Base-by-base conservation (phyloP, 2,113 vertebrate species). In the Macrotus californicus region DNA sequence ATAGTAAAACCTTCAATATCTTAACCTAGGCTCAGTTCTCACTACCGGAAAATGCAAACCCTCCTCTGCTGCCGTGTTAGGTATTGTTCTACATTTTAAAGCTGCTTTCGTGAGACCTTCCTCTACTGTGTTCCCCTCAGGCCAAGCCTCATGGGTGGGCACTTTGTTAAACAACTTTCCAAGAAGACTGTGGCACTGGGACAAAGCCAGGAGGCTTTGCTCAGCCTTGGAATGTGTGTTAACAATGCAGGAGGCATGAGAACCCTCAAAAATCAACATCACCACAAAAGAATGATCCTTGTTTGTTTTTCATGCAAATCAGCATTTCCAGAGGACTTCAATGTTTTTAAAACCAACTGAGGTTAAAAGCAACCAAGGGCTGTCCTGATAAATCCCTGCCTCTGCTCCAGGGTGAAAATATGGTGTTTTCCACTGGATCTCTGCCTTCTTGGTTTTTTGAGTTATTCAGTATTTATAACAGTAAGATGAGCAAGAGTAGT, bases 221-320 rank as follows among this genome's bases (percentile, higher is more conserved):
- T 90, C 54, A 90, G 87, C 14, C 88, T 87, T 43, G 52, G 56
- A 87, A 84, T 50, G 72, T 52, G 39, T 73, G 76, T 56, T 81
- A 93, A 88, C 56, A 89, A 36, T 43, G 11, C 66, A 69, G 87
- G 41, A 64, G 85, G 81, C 76, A 50, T 43, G 61, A 73, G 82
- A 16, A 73, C 48, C 61, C 66, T 93, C 43, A 83, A 69, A 91
- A 95, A 86, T 69, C 75, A 89, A 75, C 59, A 95, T 94, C 76
- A 43, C 89, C 50, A 76, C 15, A 66, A 73, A 95, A 94, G 90
- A 84, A 79, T 73, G 70, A n/a, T 73, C 43, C 34, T 54, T 69
- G 26, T 81, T 91, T 95, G 72, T 86, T 95, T 85, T 91, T 96
- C 43, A 90, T 50, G 88, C 67, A 95, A 93, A 87, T 84, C n/a